Evolutionary conservation across 1,140 invertebrate genomes (phyloP), one percentile per base, ranked within the genome.

Genomic region (Dendrolimus kikuchii): DNA sequence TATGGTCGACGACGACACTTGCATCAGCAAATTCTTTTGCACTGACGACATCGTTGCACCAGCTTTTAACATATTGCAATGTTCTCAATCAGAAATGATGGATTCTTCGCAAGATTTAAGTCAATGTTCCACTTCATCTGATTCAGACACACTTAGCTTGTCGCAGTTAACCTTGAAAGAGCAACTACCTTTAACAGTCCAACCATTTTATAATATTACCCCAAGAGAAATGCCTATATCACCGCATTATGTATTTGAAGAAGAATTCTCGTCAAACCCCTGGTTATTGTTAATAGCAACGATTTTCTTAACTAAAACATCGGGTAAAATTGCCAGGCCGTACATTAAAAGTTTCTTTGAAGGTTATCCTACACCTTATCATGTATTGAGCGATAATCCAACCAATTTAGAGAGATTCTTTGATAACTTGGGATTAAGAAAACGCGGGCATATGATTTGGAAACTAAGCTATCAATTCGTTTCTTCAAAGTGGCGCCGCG

Each of bases 221-320:
- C 81, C 83, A 5, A 74, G 87, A 52, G 8, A 45, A 6, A 80
- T 87, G 62, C 88, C 89, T 5, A 57, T 68, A 37, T 90, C 89
- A 4, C 89, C 89, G 0, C 89, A 90, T 57, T 80, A 86, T 46
- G 66, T 90, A 1, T 75, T 90, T 8, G 89, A 90, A 71, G 89
- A 90, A 69, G 78, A 83, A 46, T 86, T 89, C 36, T 80, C 76
- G 23, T 55, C 71, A 5, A 88, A 89, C 60, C 89, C 89, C 47
- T 90, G 89, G 89, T 82, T 84, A 4, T 74, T 89, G 68, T 68
- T 90, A 51, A 78, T 89, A 53, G 88, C 87, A 56, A 89, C 89
- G 2, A 89, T 90, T 40, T 90, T 89, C 59, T 59, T 90, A 36
- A 89, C 86, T 5, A 90, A 89, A 84, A 90, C 89, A 6, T 78